Evolutionary conservation across 2,113 vertebrate genomes (phyloP), one percentile per base, ranked within the genome.

Genomic region (Arothron firmamentum): DNA sequence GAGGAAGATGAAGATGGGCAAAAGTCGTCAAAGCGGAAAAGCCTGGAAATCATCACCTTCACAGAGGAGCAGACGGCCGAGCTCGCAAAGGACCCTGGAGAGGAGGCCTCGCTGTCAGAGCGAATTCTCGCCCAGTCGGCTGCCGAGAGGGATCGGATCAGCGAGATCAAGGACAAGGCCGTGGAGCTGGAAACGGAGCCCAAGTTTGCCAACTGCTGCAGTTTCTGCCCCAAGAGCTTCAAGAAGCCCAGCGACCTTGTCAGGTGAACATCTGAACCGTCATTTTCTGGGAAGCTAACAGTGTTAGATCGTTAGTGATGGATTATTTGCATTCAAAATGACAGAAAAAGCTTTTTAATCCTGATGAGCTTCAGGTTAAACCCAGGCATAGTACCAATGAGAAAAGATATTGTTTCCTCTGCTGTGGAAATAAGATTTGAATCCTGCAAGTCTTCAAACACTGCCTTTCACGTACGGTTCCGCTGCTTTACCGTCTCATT

Each of bases 211-310:
- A 98, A 99, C 88, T 93, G 94, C 73, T 99, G 97, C 75, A 90
- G 65, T 67, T 98, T 83, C 49, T 99, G 97, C 62, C 95, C 96
- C 23, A 99, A 99, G 88, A 99, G 96, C 86, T 99, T 99, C 88
- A 97, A 97, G 90, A 99, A 99, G 70, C 97, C 97, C 75, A 99
- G 97, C 9, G 97, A 99, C 84, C 86, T 99, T 3, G 93, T 97
- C 80, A 95, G 97, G 97, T 99, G 87, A 88, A 89, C 3, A 21
- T 28, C 17, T 13, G 5, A 2, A 0, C 17, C 31, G 12, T 34
- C 5, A 10, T n/a, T 19, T 8, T 6, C 43, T 45, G 43, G 43
- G 6, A 45, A 45, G 43, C 3, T 14, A 45, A 9, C 28, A 31
- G 28, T 7, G 34, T 38, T 38, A 12, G 34, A 38, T 38, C 34